Evolutionary conservation across 2,113 vertebrate species (phyloP), one percentile per base, ranked within the genome.

Genomic region (Strix uralensis): DNA sequence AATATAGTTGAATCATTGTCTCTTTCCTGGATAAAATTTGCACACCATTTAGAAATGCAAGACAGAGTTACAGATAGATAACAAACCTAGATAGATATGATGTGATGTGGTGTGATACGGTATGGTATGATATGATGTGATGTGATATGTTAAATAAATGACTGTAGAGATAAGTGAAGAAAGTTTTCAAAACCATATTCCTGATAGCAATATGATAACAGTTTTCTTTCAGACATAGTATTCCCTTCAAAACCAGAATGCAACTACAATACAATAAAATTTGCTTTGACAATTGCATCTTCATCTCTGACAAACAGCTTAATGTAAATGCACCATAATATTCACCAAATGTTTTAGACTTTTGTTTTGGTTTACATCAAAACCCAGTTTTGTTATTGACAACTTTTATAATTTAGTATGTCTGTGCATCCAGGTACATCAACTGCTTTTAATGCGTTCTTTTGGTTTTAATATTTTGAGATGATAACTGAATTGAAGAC

Each of bases 1-100:
- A 93, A 92, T 90, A 84, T 62, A 89, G 51, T 88, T 78, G 86
- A 90, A 77, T 91, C 72, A 80, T 82, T 90, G 46, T 94, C 54
- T 93, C 57, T 74, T 83, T 90, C 30, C 62, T 89, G 30, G 70
- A 42, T 46, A 84, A 88, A 93, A 93, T 94, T 77, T 93, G 26
- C n/a, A 65, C 74, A 67, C 36, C 17, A 38, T 75, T 87, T 55
- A 85, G 51, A 44, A 82, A 88, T 61, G 46, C 59, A 54, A 58
- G 34, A 54, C 29, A 44, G 42, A 46, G 36, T 91, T 87, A 72
- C 65, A 92, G 58, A 75, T 23, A 81, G 20, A 54, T 77, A 84
- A 74, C 19, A 77, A 94, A 77, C 26, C 13, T 65, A 59, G 27
- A 32, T 22, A n/a, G 25, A 42, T 49, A 16, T 44, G 44, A 42